Base-by-base conservation (phyloP, 2,888 invertebrate genomes). In the Eupeodes latifasciatus region DNA sequence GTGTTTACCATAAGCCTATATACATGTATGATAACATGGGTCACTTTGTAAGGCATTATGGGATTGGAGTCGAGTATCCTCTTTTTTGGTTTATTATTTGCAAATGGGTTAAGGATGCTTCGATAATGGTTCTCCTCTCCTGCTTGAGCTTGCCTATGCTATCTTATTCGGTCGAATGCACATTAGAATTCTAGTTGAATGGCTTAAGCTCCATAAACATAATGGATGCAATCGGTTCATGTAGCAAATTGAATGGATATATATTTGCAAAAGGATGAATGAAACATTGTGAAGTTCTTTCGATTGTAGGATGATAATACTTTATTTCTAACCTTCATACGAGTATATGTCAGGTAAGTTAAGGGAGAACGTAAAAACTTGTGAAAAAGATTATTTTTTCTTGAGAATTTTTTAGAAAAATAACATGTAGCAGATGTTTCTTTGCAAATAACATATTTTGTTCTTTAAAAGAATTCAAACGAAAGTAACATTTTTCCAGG, bases 101-200 rank as follows among this genome's bases (percentile, higher is more conserved):
- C 34, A 72, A 80, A 80, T 61, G 53, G 69, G 14, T 49, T 53
- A 47, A 62, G 19, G 47, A 40, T 75, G 27, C 16, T 6, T 62
- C 47, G 55, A 66, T 44, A 64, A 76, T 51, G 69, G 27, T 49
- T 27, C 14, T 47, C 0, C 5, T 57, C 27, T 27, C 40, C 40
- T 40, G 6, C 40, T 40, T 40, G 40, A 5, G 40, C 67, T 44
- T 59, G 49, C 44, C 61, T 67, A n/a, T n/a, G n/a, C n/a, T n/a
- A 67, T 71, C 79, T 79, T 71, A 69, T 82, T 78, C 71, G 82
- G 79, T 75, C 71, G 79, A 82, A 64, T 79, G 82, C 86, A 86
- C 86, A 83, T 84, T 77, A 19, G 44, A 72, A 80, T 84, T 87
- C 72, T 79, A 72, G 76, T 67, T 80, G 84, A 87, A 87, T 84